Evolutionary conservation across 2,113 vertebrate species (phyloP), one percentile per base, ranked within the genome.

Genomic region (Myiozetetes cayanensis): DNA sequence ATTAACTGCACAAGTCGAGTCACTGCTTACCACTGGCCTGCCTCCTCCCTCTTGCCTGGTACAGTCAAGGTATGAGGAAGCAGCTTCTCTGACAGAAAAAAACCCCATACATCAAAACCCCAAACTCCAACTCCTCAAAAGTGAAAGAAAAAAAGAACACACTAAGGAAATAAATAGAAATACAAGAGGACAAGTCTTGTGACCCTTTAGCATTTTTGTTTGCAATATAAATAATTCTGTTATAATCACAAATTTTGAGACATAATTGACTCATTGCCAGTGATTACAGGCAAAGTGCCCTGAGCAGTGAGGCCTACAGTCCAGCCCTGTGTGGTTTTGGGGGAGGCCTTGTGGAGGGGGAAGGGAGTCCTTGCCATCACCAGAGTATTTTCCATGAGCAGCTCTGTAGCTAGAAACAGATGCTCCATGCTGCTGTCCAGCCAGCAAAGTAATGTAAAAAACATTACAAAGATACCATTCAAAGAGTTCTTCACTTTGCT

Each of bases 381-480:
- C 96, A 97, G 97, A 96, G 96, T 90, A 97, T 98, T 98, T 98
- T 98, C 98, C 98, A 97, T 89, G 83, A 97, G 96, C 86, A 90
- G 79, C 94, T 96, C 94, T 90, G 85, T 98, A 96, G 98, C 97
- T 97, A 97, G 96, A 98, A 98, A 98, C 98, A 98, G 98, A 98
- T 98, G 97, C 97, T 98, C 70, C 41, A 35, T 74, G 78, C 96
- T 96, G 94, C 87, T 17, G 50, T 79, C 77, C 75, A 85, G 94
- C 93, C 96, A 95, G 95, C 28, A 93, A 93, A 95, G 47, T 95
- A 85, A 96, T 94, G 94, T 83, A 75, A 91, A 98, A 96, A 97
- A 94, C 91, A 91, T 95, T 89, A 94, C 44, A 72, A 93, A 93
- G 41, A 86, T 93, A 90, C 44, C 73, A 88, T 97, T 98, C 93